phyloP scores from a whole-genome alignment of 2,797 vertebrate species.

The Periophthalmus magnuspinnatus region DNA sequence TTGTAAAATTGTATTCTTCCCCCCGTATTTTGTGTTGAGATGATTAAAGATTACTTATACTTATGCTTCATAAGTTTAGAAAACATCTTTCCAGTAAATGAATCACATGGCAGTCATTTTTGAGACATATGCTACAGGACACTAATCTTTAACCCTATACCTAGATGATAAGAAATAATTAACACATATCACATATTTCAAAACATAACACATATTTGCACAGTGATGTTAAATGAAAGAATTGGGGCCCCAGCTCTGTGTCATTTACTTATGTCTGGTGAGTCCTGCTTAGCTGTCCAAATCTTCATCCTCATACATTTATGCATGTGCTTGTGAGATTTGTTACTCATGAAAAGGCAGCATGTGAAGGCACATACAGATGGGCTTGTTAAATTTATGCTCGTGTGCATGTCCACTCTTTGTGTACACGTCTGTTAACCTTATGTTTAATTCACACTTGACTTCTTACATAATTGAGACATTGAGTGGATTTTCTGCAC shows the following conservation, averaged over 20 bases:
- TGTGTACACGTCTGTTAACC: slow-evolving; percentile 50
- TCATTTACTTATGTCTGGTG: too few species aligned
- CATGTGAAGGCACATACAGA: slow-evolving; percentile 26
- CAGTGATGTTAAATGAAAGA: background rate
- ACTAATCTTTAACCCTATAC: too few species aligned
- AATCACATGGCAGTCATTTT: too few species aligned
- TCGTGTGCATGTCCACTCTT: slow-evolving; percentile 29
- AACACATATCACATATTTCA: too few species aligned
- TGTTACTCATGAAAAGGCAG: slow-evolving; percentile 11
- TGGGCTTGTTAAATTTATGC: slow-evolving; percentile 38
- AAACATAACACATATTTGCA: too few species aligned
- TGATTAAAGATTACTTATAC: too few species aligned
- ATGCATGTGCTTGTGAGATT: slow-evolving; percentile 7
- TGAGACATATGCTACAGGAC: too few species aligned
- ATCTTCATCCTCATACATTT: slow-evolving; percentile 3
- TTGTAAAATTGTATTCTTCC: background rate
- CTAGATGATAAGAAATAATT: too few species aligned
- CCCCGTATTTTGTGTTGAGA: background rate
- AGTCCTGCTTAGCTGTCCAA: too few species aligned
- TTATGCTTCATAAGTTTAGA: too few species aligned
- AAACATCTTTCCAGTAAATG: too few species aligned
- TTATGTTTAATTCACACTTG: slow-evolving; percentile 75
- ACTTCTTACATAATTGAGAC: slow-evolving; percentile 76
- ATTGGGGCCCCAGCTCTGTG: background rate
- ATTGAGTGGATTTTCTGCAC: slow-evolving; percentile 66